Percentiles rank a stretch among this genome's conserved stretches.
Evolutionary conservation across 2,113 vertebrate species (phyloP).

Genomic region (Poeciliopsis prolifica): DNA sequence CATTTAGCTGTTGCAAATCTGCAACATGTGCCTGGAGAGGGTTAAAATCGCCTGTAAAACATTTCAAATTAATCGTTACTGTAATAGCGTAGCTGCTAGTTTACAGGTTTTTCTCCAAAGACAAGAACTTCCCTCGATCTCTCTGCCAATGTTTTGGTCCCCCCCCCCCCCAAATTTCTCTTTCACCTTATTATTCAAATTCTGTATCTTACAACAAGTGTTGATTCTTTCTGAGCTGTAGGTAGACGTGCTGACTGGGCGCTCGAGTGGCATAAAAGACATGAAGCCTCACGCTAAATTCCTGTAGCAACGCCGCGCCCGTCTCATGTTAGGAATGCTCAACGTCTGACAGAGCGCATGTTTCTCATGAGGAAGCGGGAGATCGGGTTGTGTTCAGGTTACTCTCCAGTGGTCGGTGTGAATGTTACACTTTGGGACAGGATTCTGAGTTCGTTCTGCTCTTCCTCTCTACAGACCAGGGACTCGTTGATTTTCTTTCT

Average conservation of each 20-base stretch:
- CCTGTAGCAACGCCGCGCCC: conserved; percentile 11
- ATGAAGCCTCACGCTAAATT: conserved; percentile 39
- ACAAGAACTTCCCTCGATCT: neutral
- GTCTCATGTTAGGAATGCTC: conserved; percentile 26
- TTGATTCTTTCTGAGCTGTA: conserved; percentile 33
- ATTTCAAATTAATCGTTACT: no score
- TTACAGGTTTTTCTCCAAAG: neutral
- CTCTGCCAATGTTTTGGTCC: neutral
- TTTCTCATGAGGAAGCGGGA: conserved; percentile 13
- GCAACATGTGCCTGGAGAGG: no score
- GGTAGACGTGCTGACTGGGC: conserved; percentile 52
- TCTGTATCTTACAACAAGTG: conserved; percentile 29
- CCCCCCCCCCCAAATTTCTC: neutral
- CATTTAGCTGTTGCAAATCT: no score
- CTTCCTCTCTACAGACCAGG: neutral
- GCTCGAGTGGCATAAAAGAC: conserved; percentile 34
- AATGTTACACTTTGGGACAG: conserved; percentile 13
- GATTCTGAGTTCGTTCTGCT: conserved; percentile 19
- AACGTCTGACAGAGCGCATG: conserved; percentile 33
- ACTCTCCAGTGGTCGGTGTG: conserved; percentile 20
- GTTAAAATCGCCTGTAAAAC: no score
- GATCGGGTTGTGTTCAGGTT: conserved; percentile 27
- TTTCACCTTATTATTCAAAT: conserved; percentile 25
- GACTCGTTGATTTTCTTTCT: neutral
- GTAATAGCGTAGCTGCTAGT: neutral